Conservation (phyloP, 2,888 invertebrate genomes). For the Ceramica pisi region DNA sequence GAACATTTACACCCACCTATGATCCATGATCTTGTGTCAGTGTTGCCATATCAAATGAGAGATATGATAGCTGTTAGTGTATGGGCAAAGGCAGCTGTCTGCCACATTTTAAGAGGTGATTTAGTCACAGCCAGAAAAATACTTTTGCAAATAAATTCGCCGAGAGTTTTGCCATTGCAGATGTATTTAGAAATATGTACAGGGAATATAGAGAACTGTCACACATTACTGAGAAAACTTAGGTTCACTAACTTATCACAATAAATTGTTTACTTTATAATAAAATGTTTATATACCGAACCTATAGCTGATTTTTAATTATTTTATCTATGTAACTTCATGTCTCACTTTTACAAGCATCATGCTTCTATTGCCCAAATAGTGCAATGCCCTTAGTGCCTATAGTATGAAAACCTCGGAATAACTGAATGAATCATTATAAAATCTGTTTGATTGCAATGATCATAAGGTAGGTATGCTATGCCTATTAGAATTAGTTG, state of each 20-base stretch:
- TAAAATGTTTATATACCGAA: conserved; percentile 56
- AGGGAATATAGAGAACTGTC: conserved; percentile 89
- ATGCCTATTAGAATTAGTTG: too few relatives aligned
- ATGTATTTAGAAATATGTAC: conserved; percentile 91
- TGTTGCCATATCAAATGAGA: conserved; percentile 84
- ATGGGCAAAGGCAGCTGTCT: conserved; percentile 89
- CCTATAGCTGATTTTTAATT: conserved; percentile 27
- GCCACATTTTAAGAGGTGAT: conserved; percentile 87
- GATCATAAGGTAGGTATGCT: too few relatives aligned
- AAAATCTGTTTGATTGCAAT: too few relatives aligned
- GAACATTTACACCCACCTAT: conserved; percentile 95
- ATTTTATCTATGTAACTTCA: too few relatives aligned
- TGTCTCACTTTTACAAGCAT: too few relatives aligned
- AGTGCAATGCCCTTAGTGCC: too few relatives aligned
- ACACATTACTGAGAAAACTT: conserved; percentile 85
- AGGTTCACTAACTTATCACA: conserved; percentile 77
- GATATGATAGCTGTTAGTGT: conserved; percentile 88
- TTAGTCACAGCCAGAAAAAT: conserved; percentile 87
- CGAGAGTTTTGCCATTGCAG: conserved; percentile 87
- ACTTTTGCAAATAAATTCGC: conserved; percentile 87
- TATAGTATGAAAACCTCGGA: too few relatives aligned
- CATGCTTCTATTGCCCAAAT: too few relatives aligned
- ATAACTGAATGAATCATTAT: too few relatives aligned
- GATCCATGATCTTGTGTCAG: conserved; percentile 89
- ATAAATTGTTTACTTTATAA: conserved; percentile 64